These are phyloP conservation scores for Lasioglossum baleicum DNA, from an alignment of 1,140 invertebrate genomes.

Conservation along the genomic window DNA sequence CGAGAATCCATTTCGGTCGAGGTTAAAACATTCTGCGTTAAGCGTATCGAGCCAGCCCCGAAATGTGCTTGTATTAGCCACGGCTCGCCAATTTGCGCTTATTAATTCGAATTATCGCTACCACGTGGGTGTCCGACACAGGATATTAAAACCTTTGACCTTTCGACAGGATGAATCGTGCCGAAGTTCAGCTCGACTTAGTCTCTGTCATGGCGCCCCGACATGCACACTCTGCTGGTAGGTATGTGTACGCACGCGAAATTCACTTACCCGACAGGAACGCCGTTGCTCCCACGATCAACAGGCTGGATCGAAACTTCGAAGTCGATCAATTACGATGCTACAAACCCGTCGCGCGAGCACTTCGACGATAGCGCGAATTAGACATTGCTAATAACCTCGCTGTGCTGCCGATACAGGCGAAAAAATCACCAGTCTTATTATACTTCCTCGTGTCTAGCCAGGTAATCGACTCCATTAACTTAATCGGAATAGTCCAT, in stretches of 20 bases:
- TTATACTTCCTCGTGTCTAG: too few species aligned
- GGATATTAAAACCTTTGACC: slow-evolving; percentile 80
- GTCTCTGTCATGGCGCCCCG: slow-evolving; percentile 7
- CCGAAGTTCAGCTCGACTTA: slow-evolving; percentile 50
- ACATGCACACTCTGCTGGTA: background rate
- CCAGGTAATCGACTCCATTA: too few species aligned
- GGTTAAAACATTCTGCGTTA: slow-evolving; percentile 37
- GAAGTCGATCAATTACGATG: slow-evolving; percentile 30
- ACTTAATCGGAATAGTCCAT: too few species aligned
- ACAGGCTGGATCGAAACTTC: slow-evolving; percentile 30
- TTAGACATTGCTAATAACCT: slow-evolving; percentile 20
- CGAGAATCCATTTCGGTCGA: slow-evolving; percentile 47
- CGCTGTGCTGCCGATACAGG: too few species aligned
- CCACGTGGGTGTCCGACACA: slow-evolving; percentile 72
- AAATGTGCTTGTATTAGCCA: slow-evolving; percentile 53
- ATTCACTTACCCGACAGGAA: slow-evolving; percentile 33
- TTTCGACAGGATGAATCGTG: slow-evolving; percentile 68
- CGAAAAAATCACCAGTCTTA: too few species aligned
- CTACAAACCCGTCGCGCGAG: background rate
- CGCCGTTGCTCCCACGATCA: slow-evolving; percentile 18
- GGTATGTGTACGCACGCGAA: slow-evolving; percentile 5
- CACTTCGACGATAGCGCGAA: background rate
- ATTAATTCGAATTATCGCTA: slow-evolving; percentile 79
- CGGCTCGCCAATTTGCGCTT: slow-evolving; percentile 75
- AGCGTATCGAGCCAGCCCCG: slow-evolving; percentile 2